Conservation (phyloP, 2,888 invertebrate genomes). For the Cheilosia grossa region DNA sequence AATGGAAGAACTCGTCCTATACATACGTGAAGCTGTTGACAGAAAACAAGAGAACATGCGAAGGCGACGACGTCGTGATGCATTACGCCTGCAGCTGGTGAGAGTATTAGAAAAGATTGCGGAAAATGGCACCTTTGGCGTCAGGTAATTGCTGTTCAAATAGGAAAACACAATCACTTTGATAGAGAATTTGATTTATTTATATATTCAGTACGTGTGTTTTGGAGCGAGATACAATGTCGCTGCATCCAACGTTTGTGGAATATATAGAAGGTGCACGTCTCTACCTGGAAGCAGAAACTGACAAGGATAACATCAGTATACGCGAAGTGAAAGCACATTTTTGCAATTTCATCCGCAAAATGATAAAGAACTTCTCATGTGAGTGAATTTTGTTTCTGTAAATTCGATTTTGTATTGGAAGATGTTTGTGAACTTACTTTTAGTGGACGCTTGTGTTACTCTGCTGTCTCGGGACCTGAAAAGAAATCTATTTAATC, state of each 20-base stretch:
- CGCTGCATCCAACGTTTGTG: conserved; percentile 92
- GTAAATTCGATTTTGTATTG: conserved; percentile 32
- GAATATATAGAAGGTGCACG: conserved; percentile 98
- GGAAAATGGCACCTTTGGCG: conserved; percentile 94
- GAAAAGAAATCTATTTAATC: conserved; percentile 92
- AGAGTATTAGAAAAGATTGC: conserved; percentile 96
- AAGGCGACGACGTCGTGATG: conserved; percentile 94
- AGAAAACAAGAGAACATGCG: conserved; percentile 98
- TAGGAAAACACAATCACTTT: background rate
- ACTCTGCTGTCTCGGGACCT: conserved; percentile 94
- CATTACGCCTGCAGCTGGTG: conserved; percentile 94
- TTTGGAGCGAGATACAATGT: conserved; percentile 91
- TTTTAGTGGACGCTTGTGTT: conserved; percentile 91
- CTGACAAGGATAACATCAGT: conserved; percentile 95
- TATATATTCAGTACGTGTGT: conserved; percentile 87
- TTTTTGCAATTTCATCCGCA: conserved; percentile 96
- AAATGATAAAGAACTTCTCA: conserved; percentile 96
- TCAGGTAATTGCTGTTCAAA: conserved; percentile 84
- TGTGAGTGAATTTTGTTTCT: conserved; percentile 85
- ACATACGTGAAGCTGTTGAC: conserved; percentile 97
- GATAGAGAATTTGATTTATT: conserved; percentile 20
- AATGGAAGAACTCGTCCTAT: conserved; percentile 96
- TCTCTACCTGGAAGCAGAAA: conserved; percentile 95
- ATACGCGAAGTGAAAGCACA: conserved; percentile 95
- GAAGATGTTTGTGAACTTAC: conserved; percentile 22